A percentile compares a stretch with the other conserved stretches of the same genome.
These are phyloP conservation scores for Drosophila macrospina DNA, from an alignment of 2,888 invertebrate genomes.

Conservation along the genomic window DNA sequence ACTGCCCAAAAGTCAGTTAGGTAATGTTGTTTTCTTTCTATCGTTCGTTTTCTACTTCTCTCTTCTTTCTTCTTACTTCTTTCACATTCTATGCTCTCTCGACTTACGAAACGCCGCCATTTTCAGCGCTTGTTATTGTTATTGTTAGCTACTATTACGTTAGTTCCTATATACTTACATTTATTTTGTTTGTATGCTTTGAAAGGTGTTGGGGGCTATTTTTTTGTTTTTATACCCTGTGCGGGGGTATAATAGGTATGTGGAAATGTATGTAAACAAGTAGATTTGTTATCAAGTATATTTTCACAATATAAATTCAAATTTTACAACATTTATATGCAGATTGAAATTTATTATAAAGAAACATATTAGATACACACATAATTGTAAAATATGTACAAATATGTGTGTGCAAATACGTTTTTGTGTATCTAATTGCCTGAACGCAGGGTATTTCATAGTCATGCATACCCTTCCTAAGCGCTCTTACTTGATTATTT, in stretches of 20 bases:
- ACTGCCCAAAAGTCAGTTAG: constrained; percentile 57
- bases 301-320: too few species aligned
- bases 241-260: too few species aligned
- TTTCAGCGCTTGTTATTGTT: constrained; percentile 43
- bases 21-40: constrained; percentile 44
- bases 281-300: too few species aligned
- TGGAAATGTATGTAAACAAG: too few species aligned
- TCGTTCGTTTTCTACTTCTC: constrained; percentile 7
- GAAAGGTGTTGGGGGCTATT: constrained; percentile 24
- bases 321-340: too few species aligned
- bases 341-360: too few species aligned
- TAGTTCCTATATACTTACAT: not conserved
- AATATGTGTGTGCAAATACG: too few species aligned
- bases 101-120: constrained; percentile 33
- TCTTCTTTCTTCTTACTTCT: constrained; percentile 21
- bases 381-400: too few species aligned
- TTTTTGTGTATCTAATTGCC: too few species aligned
- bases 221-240: not conserved
- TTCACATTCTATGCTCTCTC: constrained; percentile 25
- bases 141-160: constrained; percentile 43
- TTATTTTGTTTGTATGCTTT: constrained; percentile 28
- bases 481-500: constrained; percentile 15
- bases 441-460: too few species aligned
- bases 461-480: too few species aligned
- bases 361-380: too few species aligned